These are phyloP conservation scores for Elgonia sp. DNA, from an alignment of 2,888 invertebrate species.

Conservation along the genomic window DNA sequence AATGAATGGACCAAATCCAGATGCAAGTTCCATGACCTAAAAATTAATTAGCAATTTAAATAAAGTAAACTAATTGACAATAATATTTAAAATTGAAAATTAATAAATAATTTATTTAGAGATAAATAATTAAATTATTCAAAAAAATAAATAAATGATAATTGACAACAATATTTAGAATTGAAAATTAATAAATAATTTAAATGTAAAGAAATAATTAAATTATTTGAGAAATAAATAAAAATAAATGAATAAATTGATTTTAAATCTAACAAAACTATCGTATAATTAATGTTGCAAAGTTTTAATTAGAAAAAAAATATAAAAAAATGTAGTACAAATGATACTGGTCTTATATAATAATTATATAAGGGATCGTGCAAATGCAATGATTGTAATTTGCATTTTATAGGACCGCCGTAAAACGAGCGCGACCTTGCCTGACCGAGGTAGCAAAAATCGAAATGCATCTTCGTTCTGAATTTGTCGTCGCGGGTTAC, in stretches of 20 bases:
- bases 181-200: too few species aligned
- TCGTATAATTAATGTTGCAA: not conserved
- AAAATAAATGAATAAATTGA: too few species aligned
- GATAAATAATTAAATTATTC: too few species aligned
- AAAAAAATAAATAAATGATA: too few species aligned
- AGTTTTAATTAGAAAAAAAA: not conserved
- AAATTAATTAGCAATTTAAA: constrained; percentile 2
- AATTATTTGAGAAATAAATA: too few species aligned
- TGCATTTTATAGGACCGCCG: constrained; percentile 22
- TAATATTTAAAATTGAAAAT: too few species aligned
- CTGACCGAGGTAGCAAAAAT: constrained; percentile 37
- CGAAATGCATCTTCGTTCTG: constrained; percentile 65
- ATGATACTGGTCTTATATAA: not conserved
- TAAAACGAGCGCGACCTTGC: constrained; percentile 53
- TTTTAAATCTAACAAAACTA: not conserved
- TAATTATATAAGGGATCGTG: not conserved
- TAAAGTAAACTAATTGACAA: not conserved
- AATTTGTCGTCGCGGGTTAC: constrained; percentile 66
- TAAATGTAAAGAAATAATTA: too few species aligned
- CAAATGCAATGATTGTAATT: not conserved
- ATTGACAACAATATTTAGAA: too few species aligned
- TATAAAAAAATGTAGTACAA: not conserved
- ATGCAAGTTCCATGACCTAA: constrained; percentile 94
- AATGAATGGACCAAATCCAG: constrained; percentile 96
- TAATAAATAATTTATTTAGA: too few species aligned